Percentiles rank a stretch among this genome's conserved stretches.
Evolutionary conservation across 1,140 invertebrate species (phyloP).

Genomic region (Drosophila sucinea): DNA sequence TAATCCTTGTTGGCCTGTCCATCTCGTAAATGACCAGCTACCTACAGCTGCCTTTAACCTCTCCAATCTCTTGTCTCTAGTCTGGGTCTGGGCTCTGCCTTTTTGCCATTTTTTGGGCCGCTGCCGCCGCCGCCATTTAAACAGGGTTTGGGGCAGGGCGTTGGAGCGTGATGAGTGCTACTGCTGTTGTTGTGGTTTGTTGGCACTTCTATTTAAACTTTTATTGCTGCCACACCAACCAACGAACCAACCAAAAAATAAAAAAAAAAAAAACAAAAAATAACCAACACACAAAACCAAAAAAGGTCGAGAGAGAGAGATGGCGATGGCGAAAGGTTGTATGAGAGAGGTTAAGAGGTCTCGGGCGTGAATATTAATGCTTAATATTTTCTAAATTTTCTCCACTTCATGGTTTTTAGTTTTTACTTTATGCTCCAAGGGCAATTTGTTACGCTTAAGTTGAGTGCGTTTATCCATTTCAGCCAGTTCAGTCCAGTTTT

Average conservation of each 20-base stretch:
- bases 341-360: slow-evolving; percentile 3
- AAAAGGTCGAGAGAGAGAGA: slow-evolving; percentile 18
- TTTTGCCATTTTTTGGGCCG: slow-evolving; percentile 6
- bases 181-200: slow-evolving; percentile 70
- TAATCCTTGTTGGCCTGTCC: slow-evolving; percentile 72
- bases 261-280: not conserved
- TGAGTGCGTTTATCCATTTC: slow-evolving; percentile 26
- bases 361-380: slow-evolving; percentile 68
- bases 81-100: not conserved
- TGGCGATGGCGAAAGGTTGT: not conserved
- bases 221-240: slow-evolving; percentile 74
- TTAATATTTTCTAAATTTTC: slow-evolving; percentile 57
- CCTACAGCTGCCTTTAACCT: not conserved
- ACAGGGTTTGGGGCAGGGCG: slow-evolving; percentile 31
- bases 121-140: not conserved
- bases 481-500: slow-evolving; percentile 5
- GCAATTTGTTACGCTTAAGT: slow-evolving; percentile 25
- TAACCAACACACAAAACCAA: slow-evolving; percentile 6
- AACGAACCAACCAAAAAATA: slow-evolving; percentile 19
- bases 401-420: slow-evolving; percentile 58
- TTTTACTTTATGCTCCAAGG: slow-evolving; percentile 40
- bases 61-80: not conserved
- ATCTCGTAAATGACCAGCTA: slow-evolving; percentile 42
- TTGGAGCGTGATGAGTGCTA: slow-evolving; percentile 74
- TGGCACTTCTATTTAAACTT: slow-evolving; percentile 81